Conservation (phyloP, 1,140 invertebrate species). For the Macrobrachium nipponense region DNA sequence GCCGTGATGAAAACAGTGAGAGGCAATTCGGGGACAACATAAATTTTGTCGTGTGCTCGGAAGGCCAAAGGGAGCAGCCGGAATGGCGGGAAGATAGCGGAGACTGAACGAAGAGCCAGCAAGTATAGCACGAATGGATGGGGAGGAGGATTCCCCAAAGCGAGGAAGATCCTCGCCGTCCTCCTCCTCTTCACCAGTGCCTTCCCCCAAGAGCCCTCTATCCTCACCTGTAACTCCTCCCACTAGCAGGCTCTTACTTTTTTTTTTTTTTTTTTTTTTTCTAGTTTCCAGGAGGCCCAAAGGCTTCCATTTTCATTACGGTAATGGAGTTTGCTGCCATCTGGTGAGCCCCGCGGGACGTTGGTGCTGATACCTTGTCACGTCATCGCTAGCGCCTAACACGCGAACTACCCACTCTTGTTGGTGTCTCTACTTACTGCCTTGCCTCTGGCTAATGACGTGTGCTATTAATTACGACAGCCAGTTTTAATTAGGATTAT, state of each 20-base stretch:
- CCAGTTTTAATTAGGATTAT: too few relatives aligned
- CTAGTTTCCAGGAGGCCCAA: neutral
- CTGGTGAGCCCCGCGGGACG: conserved; percentile 32
- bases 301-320: conserved; percentile 41
- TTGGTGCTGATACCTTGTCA: conserved; percentile 39
- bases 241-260: neutral
- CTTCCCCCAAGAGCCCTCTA: neutral
- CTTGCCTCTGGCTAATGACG: neutral
- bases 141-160: neutral
- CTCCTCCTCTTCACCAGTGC: conserved; percentile 22
- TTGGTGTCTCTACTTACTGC: neutral
- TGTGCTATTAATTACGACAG: neutral
- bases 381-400: conserved; percentile 15
- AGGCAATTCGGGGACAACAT: too few relatives aligned
- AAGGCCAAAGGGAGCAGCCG: too few relatives aligned
- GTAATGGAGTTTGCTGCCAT: conserved; percentile 54
- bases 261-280: too few relatives aligned
- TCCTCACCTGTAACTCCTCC: neutral
- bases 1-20: too few relatives aligned
- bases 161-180: neutral
- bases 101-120: too few relatives aligned
- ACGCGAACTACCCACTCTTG: conserved; percentile 29
- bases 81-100: too few relatives aligned
- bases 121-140: too few relatives aligned
- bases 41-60: too few relatives aligned